A percentile compares a stretch with the other conserved stretches of the same genome.
These are phyloP conservation scores for Coelinius sp. DNA, from an alignment of 2,888 invertebrate genomes.

Conservation along the genomic window DNA sequence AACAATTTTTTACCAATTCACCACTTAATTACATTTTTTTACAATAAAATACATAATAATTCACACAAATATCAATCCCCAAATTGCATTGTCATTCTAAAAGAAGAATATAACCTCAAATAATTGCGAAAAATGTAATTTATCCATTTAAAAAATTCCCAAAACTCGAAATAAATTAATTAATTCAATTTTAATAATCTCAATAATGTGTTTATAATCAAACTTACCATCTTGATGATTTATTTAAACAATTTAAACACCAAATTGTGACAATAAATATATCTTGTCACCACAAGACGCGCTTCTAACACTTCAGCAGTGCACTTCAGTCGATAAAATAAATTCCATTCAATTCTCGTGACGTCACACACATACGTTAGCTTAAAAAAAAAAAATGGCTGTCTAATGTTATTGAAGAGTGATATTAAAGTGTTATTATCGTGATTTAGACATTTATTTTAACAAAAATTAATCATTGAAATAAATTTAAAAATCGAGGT, in stretches of 20 bases:
- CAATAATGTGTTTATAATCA: too few relatives aligned
- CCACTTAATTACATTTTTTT: neutral
- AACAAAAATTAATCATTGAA: neutral
- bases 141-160: neutral
- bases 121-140: neutral
- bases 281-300: too few relatives aligned
- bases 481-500: neutral
- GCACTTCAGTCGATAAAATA: neutral
- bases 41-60: neutral
- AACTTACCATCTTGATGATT: too few relatives aligned
- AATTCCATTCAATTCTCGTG: neutral
- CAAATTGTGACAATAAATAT: too few relatives aligned
- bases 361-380: neutral
- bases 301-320: too few relatives aligned
- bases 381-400: neutral
- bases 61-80: neutral
- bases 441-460: neutral
- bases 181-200: too few relatives aligned
- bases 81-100: conserved; percentile 15
- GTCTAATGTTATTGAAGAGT: conserved; percentile 25
- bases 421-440: conserved; percentile 6
- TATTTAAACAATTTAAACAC: too few relatives aligned
- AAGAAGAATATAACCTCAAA: neutral
- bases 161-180: too few relatives aligned
- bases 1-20: too few relatives aligned